phyloP scores from a whole-genome alignment of 2,113 vertebrate species.

The Apodemus sylvaticus region DNA sequence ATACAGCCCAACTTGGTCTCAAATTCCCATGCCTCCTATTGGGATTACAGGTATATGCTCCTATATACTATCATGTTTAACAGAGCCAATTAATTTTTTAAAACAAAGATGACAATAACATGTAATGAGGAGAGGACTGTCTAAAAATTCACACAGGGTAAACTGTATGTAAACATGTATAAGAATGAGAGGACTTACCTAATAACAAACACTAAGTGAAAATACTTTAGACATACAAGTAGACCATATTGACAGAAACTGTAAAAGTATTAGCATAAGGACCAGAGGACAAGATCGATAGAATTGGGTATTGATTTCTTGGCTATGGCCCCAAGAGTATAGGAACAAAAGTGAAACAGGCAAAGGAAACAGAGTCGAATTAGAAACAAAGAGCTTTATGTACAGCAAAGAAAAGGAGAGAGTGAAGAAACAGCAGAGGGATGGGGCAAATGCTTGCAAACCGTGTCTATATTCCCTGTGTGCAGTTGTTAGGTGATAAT shows the following conservation, averaged over 20 bases:
- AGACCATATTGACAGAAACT: neutral
- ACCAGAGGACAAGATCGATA: neutral
- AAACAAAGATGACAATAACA: neutral
- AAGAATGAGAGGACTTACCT: neutral
- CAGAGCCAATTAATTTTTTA: neutral
- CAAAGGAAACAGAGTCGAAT: neutral
- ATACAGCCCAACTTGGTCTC: neutral
- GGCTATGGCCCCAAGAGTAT: neutral
- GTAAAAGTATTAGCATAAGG: neutral
- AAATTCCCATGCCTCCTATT: neutral
- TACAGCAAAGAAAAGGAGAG: neutral
- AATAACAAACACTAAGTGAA: neutral
- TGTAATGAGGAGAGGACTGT: neutral
- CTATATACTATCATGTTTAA: neutral
- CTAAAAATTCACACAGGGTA: neutral
- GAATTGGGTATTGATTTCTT: neutral
- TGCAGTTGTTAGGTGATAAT: neutral
- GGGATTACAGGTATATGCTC: neutral
- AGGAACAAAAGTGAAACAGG: neutral
- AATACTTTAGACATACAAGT: neutral
- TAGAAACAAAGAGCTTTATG: neutral
- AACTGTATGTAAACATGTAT: neutral
- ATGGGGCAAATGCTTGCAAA: neutral
- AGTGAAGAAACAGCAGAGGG: neutral
- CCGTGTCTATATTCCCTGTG: rapidly evolving